phyloP scores from a whole-genome alignment of 2,888 invertebrate genomes.

The Glyphotaelius pellucidus region DNA sequence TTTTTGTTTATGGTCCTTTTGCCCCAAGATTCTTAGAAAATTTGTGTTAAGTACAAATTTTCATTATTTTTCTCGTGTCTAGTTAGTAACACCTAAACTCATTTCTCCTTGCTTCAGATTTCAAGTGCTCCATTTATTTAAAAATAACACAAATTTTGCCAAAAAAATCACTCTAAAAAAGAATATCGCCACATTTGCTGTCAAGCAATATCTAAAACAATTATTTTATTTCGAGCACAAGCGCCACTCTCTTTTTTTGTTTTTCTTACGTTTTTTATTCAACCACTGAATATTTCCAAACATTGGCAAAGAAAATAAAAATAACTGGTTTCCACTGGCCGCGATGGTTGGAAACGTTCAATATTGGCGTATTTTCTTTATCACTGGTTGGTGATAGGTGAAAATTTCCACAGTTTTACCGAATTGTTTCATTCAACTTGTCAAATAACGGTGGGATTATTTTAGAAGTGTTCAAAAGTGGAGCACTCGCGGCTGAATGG shows the following conservation, averaged over 20 bases:
- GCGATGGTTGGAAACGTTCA: background rate
- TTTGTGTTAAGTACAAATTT: no score
- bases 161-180: no score
- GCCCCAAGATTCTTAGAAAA: no score
- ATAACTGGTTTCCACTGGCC: background rate
- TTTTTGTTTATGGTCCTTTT: no score
- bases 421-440: constrained; percentile 7
- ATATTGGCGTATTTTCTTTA: background rate
- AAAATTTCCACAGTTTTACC: background rate
- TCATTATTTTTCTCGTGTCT: no score
- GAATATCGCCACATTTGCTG: background rate
- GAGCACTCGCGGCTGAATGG: background rate
- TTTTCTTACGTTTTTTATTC: background rate
- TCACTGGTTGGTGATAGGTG: background rate
- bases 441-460: background rate
- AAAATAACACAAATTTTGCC: no score
- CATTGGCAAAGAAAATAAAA: background rate
- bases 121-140: no score
- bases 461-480: background rate
- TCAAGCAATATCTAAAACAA: background rate
- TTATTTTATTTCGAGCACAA: background rate
- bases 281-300: background rate
- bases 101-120: no score
- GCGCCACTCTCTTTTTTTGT: background rate
- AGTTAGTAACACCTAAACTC: no score